Evolutionary conservation across 2,113 vertebrate species (phyloP), one percentile per base, ranked within the genome.

Genomic region (Siniperca chuatsi): DNA sequence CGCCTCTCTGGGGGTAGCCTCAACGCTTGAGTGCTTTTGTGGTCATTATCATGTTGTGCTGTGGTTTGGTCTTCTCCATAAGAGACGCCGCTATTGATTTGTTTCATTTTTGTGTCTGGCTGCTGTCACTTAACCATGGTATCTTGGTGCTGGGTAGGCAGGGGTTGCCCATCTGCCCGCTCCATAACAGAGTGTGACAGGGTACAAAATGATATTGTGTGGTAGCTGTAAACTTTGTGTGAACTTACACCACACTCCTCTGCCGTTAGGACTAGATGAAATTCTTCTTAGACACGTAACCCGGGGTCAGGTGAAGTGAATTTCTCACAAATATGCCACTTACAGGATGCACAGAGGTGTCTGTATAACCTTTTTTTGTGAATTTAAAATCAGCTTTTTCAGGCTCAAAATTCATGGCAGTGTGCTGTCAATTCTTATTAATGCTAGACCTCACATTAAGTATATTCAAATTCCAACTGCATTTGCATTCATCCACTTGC

Each of bases 11-110:
- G 85, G 85, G 87, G 89, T 77, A 75, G 80, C 71, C 86, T 83
- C 85, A 77, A 90, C 86, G 87, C 89, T 90, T 85, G 79, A 94
- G 86, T 92, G 89, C 66, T 46, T 89, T 67, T 91, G 78, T 92
- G 91, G 87, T 92, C 86, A 91, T 94, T 88, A 92, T 92, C 83
- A 58, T 91, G 86, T 93, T 89, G 85, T 86, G 86, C 83, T 80
- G 90, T 67, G 87, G 90, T 87, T 87, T 54, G 48, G 68, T 92
- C 83, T 84, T 89, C 81, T 89, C 82, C 81, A 74, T 78, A 78
- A 85, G 84, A 92, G 91, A 90, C 70, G 68, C 85, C 83, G 18
- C 79, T 93, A 93, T 93, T 90, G 93, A 95, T 94, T 87, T 82
- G 77, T 86, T 90, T 86, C 82, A 79, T 92, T 87, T 92, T 81